Evolutionary conservation across 2,113 vertebrate species (phyloP).

Genomic region (Pomatorhinus ruficollis): DNA sequence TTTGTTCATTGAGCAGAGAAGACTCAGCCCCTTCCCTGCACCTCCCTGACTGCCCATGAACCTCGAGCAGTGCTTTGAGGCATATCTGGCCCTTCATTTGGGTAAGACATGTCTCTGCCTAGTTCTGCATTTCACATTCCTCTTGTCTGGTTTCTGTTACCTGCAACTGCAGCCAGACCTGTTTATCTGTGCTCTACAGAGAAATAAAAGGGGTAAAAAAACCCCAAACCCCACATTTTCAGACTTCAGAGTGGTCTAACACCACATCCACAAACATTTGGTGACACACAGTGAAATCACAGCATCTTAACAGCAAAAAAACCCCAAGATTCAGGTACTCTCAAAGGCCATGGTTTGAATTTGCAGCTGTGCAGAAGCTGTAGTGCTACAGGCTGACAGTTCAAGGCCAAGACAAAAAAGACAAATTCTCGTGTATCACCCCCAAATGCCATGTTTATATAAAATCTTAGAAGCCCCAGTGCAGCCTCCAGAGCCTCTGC

Average conservation of each 20-base stretch:
- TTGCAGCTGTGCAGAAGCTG: background rate
- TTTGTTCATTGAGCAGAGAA: background rate
- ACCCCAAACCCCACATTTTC: background rate
- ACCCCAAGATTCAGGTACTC: background rate
- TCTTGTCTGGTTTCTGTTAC: background rate
- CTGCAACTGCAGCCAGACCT: background rate
- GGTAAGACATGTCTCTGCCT: background rate
- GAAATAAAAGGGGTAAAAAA: accelerated
- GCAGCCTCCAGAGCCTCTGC: background rate
- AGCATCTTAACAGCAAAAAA: background rate
- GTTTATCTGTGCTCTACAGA: background rate
- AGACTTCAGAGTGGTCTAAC: background rate
- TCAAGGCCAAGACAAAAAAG: background rate
- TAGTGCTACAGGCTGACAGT: background rate
- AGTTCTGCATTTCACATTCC: background rate
- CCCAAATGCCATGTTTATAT: background rate
- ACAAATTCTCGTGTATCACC: background rate
- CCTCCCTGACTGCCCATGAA: background rate
- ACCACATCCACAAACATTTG: background rate
- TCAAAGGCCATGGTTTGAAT: background rate
- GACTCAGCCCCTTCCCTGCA: background rate
- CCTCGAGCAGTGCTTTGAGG: background rate
- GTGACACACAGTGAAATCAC: background rate
- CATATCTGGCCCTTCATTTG: background rate
- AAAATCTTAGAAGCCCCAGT: background rate